phyloP scores from a whole-genome alignment of 23 tunicate genomes.

The Diplosoma virens region DNA sequence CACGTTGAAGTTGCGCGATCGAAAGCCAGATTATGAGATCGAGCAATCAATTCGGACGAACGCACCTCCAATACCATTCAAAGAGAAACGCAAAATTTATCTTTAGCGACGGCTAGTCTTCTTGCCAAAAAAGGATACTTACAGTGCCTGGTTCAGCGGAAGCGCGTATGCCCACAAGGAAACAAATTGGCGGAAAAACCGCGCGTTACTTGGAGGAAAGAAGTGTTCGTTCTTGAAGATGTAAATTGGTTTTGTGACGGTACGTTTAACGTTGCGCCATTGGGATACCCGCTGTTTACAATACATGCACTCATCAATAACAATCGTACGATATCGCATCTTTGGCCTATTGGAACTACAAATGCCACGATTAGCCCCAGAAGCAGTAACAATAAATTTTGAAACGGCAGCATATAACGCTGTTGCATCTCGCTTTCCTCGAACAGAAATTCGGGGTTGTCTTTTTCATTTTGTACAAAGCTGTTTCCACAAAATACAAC shows the following conservation, averaged over 20 bases:
- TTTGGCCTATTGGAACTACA: constrained; percentile 19
- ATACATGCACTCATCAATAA: constrained; percentile 17
- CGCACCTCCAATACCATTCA: constrained; percentile 16
- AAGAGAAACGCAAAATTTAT: constrained; percentile 5
- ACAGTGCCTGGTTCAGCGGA: constrained; percentile 5
- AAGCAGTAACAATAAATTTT: constrained; percentile 18
- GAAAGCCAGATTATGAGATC: constrained; percentile 7
- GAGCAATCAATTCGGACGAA: constrained; percentile 17
- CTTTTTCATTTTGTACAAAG: constrained; percentile 15
- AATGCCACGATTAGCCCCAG: constrained; percentile 19
- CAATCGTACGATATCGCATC: constrained; percentile 14
- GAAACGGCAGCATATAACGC: constrained; percentile 27
- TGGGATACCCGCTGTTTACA: constrained; percentile 22
- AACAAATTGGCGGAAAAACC: neutral
- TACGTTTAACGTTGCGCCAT: constrained; percentile 22
- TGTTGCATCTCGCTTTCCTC: constrained; percentile 17
- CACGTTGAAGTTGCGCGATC: constrained; percentile 22
- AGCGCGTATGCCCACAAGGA: constrained; percentile 17
- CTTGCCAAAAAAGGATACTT: neutral
- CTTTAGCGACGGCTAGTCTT: constrained; percentile 5
- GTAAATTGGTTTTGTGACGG: constrained; percentile 30
- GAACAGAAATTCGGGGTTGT: constrained; percentile 8
- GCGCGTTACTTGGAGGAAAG: neutral
- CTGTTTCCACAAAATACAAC: constrained; percentile 13
- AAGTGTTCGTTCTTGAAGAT: neutral